phyloP scores from a whole-genome alignment of 2,797 vertebrate genomes.

The Eulemur coronatus region DNA sequence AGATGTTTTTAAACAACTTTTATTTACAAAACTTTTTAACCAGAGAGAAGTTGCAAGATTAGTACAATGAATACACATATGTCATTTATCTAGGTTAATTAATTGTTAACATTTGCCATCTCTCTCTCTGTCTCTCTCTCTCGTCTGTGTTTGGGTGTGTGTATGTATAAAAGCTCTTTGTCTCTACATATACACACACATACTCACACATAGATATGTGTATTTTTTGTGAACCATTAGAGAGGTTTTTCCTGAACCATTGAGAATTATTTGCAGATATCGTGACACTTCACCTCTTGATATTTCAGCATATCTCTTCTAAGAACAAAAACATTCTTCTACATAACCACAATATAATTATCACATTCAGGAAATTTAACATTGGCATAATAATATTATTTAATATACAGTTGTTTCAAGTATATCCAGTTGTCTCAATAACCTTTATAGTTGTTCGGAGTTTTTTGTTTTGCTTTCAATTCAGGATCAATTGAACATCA shows the following conservation, averaged over 20 bases:
- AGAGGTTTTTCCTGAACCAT: neutral
- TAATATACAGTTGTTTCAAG: slow-evolving; percentile 1
- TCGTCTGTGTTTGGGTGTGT: neutral
- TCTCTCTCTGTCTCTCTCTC: neutral
- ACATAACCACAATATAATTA: neutral
- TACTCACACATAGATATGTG: neutral
- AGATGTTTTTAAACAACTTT: neutral
- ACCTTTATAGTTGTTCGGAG: neutral
- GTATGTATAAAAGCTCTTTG: neutral
- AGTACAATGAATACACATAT: neutral
- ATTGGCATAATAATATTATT: neutral
- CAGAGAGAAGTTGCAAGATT: slow-evolving; percentile 32
- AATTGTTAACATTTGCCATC: neutral
- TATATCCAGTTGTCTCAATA: neutral
- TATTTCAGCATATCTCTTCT: slow-evolving; percentile 4
- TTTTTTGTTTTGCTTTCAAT: slow-evolving; percentile 20
- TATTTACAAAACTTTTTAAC: neutral
- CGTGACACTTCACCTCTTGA: neutral
- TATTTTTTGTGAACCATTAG: slow-evolving; percentile 29
- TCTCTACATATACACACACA: neutral
- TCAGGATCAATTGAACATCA: neutral
- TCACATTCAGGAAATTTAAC: neutral
- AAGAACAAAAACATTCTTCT: slow-evolving; percentile 42
- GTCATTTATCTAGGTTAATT: neutral
- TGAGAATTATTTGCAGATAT: slow-evolving; percentile 50